Percentiles rank a stretch among this genome's conserved stretches.
These are phyloP conservation scores for Meta bourneti DNA, from an alignment of 2,888 invertebrate species.

Conservation along the genomic window DNA sequence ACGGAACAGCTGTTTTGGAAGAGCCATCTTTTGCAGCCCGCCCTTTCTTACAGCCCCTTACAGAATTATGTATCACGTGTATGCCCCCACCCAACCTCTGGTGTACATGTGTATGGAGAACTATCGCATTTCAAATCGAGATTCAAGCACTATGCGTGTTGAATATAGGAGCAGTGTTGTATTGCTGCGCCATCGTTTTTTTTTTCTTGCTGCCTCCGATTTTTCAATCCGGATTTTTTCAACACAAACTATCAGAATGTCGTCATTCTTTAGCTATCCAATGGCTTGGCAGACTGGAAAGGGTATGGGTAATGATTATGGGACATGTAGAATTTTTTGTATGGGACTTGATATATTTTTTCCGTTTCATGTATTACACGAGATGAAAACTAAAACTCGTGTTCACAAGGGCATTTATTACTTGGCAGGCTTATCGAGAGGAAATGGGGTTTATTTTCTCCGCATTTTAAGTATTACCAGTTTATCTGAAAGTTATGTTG, in stretches of 20 bases:
- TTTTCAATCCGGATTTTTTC: neutral
- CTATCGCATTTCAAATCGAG: slow-evolving; percentile 40
- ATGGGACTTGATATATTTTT: neutral
- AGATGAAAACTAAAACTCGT: too few species aligned
- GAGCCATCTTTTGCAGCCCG: slow-evolving; percentile 13
- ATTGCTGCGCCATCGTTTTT: slow-evolving; percentile 4
- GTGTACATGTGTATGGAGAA: neutral
- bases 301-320: neutral
- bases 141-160: slow-evolving; percentile 45
- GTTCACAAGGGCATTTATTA: too few species aligned
- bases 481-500: too few species aligned
- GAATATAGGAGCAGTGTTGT: slow-evolving; percentile 13
- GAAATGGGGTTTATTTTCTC: too few species aligned
- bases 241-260: slow-evolving; percentile 5
- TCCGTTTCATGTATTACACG: too few species aligned
- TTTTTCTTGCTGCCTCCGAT: neutral
- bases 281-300: neutral
- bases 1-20: slow-evolving; percentile 44
- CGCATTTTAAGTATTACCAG: too few species aligned
- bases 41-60: slow-evolving; percentile 39
- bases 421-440: too few species aligned
- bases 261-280: neutral
- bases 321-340: neutral
- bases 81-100: neutral
- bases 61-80: slow-evolving; percentile 57